Conservation (phyloP, 2,113 vertebrate species). For the Circaetus gallicus region DNA sequence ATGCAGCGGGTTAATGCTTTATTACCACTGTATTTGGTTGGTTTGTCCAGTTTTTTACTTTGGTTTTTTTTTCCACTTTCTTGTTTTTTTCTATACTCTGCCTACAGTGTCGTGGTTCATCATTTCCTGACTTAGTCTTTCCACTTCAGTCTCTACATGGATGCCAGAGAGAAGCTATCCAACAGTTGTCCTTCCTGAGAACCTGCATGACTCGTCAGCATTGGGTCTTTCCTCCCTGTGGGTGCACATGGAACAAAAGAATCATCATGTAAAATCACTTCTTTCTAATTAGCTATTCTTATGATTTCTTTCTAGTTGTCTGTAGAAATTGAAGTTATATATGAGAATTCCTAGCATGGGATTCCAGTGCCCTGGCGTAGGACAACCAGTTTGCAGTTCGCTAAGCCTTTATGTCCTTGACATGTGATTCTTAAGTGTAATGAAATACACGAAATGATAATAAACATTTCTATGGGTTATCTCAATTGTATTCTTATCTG, state of each 20-base stretch:
- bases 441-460: background rate
- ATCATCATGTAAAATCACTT: background rate
- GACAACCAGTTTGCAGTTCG: background rate
- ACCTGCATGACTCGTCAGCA: background rate
- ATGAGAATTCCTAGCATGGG: background rate
- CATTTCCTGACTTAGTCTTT: background rate
- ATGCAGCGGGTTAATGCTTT: background rate
- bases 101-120: background rate
- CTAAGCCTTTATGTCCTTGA: background rate
- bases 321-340: background rate
- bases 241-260: background rate
- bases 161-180: background rate
- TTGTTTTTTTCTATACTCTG: background rate
- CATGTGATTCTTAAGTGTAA: background rate
- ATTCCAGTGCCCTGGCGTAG: background rate
- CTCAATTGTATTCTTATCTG: background rate
- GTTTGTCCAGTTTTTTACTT: background rate
- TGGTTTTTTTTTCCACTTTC: background rate
- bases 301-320: background rate
- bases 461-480: background rate
- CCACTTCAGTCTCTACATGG: background rate
- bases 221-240: background rate
- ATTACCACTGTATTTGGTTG: background rate
- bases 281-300: background rate
- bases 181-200: background rate